Base-by-base conservation (phyloP, 2,113 vertebrate species). In the Megaceryle torquata region DNA sequence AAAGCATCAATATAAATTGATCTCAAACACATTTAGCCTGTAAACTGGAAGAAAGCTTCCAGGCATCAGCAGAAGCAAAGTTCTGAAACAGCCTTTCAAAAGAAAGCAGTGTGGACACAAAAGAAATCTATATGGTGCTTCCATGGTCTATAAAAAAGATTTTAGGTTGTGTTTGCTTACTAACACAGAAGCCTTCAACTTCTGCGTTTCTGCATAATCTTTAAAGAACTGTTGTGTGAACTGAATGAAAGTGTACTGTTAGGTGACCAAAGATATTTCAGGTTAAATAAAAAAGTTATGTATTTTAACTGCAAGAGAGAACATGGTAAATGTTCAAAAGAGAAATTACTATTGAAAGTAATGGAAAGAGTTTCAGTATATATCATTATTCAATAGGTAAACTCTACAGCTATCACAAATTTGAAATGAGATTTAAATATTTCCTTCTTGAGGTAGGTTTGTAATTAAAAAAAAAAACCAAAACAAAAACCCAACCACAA, bases 1-100 rank as follows among this genome's bases (percentile, higher is more conserved):
- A 84, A 87, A 68, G 16, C 75, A 71, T 91, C 61, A 17, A 29
- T 79, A 72, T 51, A 50, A 91, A 89, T 74, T 88, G 88, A 83
- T 90, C 37, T 39, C 7, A 77, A 90, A 83, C 43, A 69, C 71
- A 81, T 91, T 83, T 86, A 78, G 29, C 64, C 31, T 71, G 28
- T 35, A 86, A 91, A 88, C 39, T 82, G 50, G 67, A 91, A 90
- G 82, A 91, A 86, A 90, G 71, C 60, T 95, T 77, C 28, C 46
- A 92, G 65, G 72, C 69, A 94, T 86, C 33, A 69, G 19, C 37
- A 88, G 63, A 60, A 72, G 25, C 13, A 15, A 25, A 83, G 19
- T 43, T 81, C 16, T 90, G 85, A 75, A 81, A 25, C 28, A 53
- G 18, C 24, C 21, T 86, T 91, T 80, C n/a, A 39, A 60, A 37